Conservation (phyloP, 2,113 vertebrate genomes). For the Saguinus midas region DNA sequence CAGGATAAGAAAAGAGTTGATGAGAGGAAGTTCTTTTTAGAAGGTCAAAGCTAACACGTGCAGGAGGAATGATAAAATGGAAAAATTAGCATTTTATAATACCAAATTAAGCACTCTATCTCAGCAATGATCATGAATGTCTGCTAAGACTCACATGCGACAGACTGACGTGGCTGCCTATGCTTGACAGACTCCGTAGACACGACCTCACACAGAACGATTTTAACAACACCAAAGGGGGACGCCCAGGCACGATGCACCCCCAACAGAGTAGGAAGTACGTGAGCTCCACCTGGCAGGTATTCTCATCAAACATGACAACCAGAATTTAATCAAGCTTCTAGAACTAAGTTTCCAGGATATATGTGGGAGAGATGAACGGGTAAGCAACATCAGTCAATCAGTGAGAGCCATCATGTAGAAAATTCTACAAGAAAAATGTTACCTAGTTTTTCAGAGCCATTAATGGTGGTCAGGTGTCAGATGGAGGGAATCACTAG, state of each 20-base stretch:
- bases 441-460: background rate
- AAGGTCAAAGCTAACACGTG: background rate
- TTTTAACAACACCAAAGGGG: background rate
- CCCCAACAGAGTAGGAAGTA: too few relatives aligned
- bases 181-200: background rate
- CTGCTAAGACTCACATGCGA: background rate
- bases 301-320: background rate
- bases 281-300: too few relatives aligned
- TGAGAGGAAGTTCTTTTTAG: background rate
- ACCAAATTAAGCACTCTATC: background rate
- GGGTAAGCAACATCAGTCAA: background rate
- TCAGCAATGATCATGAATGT: fast-evolving
- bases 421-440: background rate
- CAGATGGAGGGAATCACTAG: background rate
- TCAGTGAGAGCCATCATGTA: background rate
- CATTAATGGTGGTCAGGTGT: background rate
- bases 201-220: fast-evolving
- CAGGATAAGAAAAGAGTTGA: background rate
- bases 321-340: background rate
- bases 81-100: background rate
- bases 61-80: background rate
- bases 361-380: background rate
- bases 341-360: background rate
- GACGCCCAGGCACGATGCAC: background rate
- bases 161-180: fast-evolving